Conservation (phyloP, 2,888 invertebrate genomes). For the Lasioglossum villosulum region DNA sequence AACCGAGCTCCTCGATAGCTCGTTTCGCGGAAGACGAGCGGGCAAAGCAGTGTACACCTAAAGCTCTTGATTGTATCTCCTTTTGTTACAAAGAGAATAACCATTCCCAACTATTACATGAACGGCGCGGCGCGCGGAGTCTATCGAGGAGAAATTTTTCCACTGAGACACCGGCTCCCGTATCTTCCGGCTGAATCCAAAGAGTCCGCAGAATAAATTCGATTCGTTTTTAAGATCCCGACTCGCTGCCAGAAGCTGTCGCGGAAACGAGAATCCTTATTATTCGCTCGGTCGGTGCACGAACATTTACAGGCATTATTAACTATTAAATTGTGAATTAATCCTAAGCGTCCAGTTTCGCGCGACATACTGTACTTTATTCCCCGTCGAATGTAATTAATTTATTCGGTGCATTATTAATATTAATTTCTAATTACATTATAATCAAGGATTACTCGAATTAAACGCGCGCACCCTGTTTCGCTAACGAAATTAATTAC, state of each 20-base stretch:
- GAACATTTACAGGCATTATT: slow-evolving; percentile 19
- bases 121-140: slow-evolving; percentile 24
- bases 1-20: slow-evolving; percentile 16
- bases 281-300: background rate
- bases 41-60: background rate
- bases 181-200: background rate
- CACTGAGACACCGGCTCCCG: slow-evolving; percentile 16
- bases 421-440: slow-evolving; percentile 10
- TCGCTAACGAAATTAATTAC: slow-evolving; percentile 1
- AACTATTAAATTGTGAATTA: slow-evolving; percentile 37
- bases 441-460: slow-evolving; percentile 28
- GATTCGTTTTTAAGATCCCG: slow-evolving; percentile 37
- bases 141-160: slow-evolving; percentile 45
- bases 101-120: slow-evolving; percentile 35
- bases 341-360: background rate
- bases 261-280: slow-evolving; percentile 14
- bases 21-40: slow-evolving; percentile 6
- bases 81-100: slow-evolving; percentile 48
- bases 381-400: slow-evolving; percentile 10
- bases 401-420: slow-evolving; percentile 14
- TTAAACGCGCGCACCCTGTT: background rate
- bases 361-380: slow-evolving; percentile 8
- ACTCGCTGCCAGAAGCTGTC: slow-evolving; percentile 10
- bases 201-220: slow-evolving; percentile 28
- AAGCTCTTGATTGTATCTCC: slow-evolving; percentile 43